These are phyloP conservation scores for Poeciliopsis paucimaculata DNA, from an alignment of 2,797 vertebrate genomes.

Conservation along the genomic window DNA sequence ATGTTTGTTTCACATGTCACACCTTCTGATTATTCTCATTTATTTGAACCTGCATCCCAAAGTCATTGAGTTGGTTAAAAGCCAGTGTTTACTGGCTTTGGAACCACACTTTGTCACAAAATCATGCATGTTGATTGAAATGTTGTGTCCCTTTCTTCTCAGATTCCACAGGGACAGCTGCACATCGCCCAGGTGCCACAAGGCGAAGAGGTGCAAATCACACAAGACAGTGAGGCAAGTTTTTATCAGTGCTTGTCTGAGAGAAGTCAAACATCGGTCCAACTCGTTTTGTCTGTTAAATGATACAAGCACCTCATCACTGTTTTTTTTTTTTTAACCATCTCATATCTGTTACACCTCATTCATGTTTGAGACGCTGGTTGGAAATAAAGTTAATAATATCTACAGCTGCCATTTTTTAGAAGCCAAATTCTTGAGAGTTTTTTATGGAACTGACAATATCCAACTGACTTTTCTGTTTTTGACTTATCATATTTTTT, in stretches of 20 bases:
- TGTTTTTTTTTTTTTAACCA: constrained; percentile 16
- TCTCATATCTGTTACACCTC: constrained; percentile 19
- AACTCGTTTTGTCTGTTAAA: constrained; percentile 29
- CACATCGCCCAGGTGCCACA: constrained; percentile 99
- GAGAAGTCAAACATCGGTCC: not conserved
- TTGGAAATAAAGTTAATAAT: constrained; percentile 11
- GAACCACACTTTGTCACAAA: not conserved
- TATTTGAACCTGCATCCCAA: not conserved
- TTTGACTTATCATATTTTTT: not conserved
- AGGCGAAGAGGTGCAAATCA: constrained; percentile 99
- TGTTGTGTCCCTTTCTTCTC: constrained; percentile 8
- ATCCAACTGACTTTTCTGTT: not conserved
- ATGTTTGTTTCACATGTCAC: not conserved
- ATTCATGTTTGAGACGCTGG: constrained; percentile 23
- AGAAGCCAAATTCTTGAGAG: constrained; percentile 17
- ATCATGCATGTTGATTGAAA: not conserved
- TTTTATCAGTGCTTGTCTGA: constrained; percentile 3
- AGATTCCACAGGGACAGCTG: constrained; percentile 96
- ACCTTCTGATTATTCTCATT: not conserved
- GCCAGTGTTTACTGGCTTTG: not conserved
- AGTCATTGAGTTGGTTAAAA: not conserved
- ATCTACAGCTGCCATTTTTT: constrained; percentile 10
- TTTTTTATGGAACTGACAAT: constrained; percentile 25
- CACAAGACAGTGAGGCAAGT: constrained; percentile 97
- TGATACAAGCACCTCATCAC: constrained; percentile 12